phyloP scores from a whole-genome alignment of 2,113 vertebrate species.

The Chionis minor region DNA sequence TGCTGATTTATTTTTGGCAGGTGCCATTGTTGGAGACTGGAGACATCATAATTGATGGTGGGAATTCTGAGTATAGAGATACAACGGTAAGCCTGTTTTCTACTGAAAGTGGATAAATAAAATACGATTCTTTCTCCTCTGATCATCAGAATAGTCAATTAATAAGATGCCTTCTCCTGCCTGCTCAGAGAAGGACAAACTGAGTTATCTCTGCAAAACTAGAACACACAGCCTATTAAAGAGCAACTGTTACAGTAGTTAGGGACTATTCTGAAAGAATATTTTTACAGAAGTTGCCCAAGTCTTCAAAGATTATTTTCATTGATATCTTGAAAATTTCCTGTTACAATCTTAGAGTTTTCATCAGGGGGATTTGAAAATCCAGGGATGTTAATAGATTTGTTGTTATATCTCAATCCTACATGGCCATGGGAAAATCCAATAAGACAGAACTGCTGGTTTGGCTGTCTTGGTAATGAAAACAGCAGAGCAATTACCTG shows the following conservation, averaged over 20 bases:
- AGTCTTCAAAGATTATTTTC: neutral
- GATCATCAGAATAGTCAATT: neutral
- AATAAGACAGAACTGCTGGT: neutral
- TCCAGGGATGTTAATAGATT: neutral
- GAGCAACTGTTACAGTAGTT: neutral
- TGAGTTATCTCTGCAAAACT: neutral
- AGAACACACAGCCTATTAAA: neutral
- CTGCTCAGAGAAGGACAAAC: neutral
- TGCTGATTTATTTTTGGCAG: constrained; percentile 64
- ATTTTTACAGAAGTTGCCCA: neutral
- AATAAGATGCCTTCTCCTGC: neutral
- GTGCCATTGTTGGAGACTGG: constrained; percentile 86
- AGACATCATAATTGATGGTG: constrained; percentile 96
- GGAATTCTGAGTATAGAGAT: constrained; percentile 96
- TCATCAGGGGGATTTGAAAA: neutral
- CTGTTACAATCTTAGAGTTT: neutral
- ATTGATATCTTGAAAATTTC: neutral
- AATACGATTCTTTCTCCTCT: neutral
- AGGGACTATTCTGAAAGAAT: neutral
- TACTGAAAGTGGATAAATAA: neutral
- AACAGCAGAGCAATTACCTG: neutral
- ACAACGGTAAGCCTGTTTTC: constrained; percentile 81
- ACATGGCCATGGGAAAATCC: neutral
- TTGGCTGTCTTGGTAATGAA: neutral
- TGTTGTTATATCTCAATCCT: neutral